Evolutionary conservation across 2,888 invertebrate genomes (phyloP), one percentile per base, ranked within the genome.

Genomic region (Sminthurides aquaticus): DNA sequence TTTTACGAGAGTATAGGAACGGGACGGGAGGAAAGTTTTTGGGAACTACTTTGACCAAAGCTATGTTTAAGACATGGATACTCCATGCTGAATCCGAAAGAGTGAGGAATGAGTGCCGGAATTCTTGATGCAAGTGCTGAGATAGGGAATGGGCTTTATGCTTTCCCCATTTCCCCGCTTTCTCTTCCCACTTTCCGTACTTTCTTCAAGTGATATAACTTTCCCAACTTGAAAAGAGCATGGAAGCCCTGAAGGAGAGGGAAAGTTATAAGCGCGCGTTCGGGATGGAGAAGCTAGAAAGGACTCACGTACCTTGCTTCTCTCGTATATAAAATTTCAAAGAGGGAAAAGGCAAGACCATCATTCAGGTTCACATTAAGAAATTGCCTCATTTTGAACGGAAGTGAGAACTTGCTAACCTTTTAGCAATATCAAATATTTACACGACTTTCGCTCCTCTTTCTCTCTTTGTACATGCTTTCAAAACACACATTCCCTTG

Each of bases 331-430:
- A 60, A 69, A 72, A 72, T 66, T 69, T 69, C 65, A 64, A 72
- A 68, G 69, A 71, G 64, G 65, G 57, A 69, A 65, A n/a, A n/a
- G n/a, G n/a, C n/a, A n/a, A n/a, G n/a, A n/a, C n/a, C 70, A 72
- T 72, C 69, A 69, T 67, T 72, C 69, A 71, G 69, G 61, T 71
- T 70, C 72, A 71, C 72, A 69, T 72, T 69, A 71, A 72, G 71
- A 70, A 71, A 72, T 71, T 70, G 71, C 67, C 71, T 70, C 72
- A 72, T 71, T 72, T 70, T 59, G 25, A 28, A 43, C 52, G 57
- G 65, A 71, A 72, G 74, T 74, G 72, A 71, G 74, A 72, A 74
- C 69, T 72, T 74, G 72, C 74, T 69, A 72, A 74, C 71, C 72
- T 73, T 73, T 74, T 71, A 71, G 67, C 60, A 62, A 66, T 70